Percentiles rank a stretch among this genome's conserved stretches.
Evolutionary conservation across 2,113 vertebrate genomes (phyloP).

Genomic region (Lepus timidus): DNA sequence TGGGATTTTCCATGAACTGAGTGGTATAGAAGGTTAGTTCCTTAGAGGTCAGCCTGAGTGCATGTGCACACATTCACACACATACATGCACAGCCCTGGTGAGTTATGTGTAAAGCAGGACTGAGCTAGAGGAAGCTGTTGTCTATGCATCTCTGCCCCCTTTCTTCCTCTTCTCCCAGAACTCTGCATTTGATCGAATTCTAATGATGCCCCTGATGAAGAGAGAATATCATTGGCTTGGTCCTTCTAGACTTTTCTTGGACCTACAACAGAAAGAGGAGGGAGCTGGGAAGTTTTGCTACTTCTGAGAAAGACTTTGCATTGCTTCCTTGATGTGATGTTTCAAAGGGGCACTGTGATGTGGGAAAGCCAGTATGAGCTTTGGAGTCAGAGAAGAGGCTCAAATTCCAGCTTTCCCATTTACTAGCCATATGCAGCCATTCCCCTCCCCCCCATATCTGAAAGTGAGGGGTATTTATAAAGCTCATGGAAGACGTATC

Average conservation of each 20-base stretch:
- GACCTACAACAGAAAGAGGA: not conserved
- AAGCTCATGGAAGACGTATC: no score
- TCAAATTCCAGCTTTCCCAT: not conserved
- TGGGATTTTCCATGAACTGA: no score
- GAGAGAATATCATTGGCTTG: not conserved
- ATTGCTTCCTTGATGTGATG: not conserved
- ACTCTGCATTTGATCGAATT: not conserved
- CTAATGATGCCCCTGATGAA: not conserved
- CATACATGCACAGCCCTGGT: not conserved
- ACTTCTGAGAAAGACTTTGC: not conserved
- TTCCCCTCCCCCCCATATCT: no score
- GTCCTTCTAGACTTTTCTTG: no score
- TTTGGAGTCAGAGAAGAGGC: not conserved
- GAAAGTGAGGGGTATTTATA: no score
- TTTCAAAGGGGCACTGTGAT: not conserved
- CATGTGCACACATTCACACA: no score
- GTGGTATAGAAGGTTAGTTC: no score
- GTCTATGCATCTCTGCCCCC: not conserved
- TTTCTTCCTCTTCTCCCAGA: not conserved
- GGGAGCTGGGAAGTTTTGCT: not conserved
- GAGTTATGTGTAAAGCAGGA: not conserved
- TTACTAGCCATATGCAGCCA: no score
- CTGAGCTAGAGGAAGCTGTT: not conserved
- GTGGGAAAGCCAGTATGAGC: not conserved
- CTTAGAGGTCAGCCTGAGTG: no score